phyloP scores from a whole-genome alignment of 2,113 vertebrate species.

The Notechis scutatus region DNA sequence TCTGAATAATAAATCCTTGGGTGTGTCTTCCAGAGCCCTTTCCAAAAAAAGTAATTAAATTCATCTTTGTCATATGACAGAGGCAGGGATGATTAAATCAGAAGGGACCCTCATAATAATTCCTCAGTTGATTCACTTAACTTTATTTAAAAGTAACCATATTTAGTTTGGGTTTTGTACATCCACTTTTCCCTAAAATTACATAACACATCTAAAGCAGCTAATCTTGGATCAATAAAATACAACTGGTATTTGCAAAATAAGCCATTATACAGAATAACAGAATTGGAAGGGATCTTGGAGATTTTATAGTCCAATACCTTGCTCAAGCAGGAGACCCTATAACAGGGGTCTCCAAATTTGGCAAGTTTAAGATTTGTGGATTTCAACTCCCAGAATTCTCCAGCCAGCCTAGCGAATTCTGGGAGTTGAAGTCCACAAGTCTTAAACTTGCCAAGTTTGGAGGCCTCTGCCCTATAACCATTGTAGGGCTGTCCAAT shows the following conservation, averaged over 20 bases:
- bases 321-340: neutral
- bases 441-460: too few relatives aligned
- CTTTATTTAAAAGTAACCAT: neutral
- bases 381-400: too few relatives aligned
- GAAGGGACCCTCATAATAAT: neutral
- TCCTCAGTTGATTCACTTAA: neutral
- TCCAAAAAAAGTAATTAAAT: neutral
- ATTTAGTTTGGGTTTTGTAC: neutral
- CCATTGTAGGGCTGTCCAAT: neutral
- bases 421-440: too few relatives aligned
- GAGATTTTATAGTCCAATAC: neutral
- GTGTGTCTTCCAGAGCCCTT: neutral
- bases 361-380: too few relatives aligned
- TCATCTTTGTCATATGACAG: neutral
- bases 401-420: too few relatives aligned
- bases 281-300: neutral
- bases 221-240: neutral
- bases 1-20: neutral
- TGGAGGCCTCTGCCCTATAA: neutral
- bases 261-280: neutral
- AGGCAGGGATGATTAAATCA: neutral
- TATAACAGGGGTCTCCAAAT: neutral
- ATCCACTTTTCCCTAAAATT: neutral
- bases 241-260: neutral
- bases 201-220: neutral